A percentile compares a stretch with the other conserved stretches of the same genome.
phyloP scores from a whole-genome alignment of 2,888 invertebrate genomes.

The Eilema caniola region DNA sequence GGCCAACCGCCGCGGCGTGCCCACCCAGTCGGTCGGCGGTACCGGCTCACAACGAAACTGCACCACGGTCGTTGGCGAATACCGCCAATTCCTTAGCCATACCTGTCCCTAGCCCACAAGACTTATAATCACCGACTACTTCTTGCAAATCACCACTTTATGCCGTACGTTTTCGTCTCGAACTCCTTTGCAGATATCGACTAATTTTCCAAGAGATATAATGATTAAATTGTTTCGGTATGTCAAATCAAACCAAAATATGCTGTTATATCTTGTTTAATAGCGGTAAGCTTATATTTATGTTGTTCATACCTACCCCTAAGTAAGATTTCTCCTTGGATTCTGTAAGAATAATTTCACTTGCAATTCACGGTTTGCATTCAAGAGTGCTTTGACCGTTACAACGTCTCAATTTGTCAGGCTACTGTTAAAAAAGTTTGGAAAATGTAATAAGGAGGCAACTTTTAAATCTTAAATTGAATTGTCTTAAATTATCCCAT shows the following conservation, averaged over 20 bases:
- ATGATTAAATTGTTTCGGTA: constrained; percentile 87
- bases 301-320: constrained; percentile 71
- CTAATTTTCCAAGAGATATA: constrained; percentile 81
- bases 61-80: constrained; percentile 81
- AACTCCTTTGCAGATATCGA: constrained; percentile 41
- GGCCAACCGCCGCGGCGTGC: constrained; percentile 75
- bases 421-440: not conserved
- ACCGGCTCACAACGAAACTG: constrained; percentile 73
- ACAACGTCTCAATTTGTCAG: not conserved
- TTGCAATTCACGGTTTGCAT: constrained; percentile 31
- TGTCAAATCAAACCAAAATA: constrained; percentile 87
- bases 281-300: constrained; percentile 77
- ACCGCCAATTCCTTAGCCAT: constrained; percentile 84
- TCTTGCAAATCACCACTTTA: constrained; percentile 60
- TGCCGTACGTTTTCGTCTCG: constrained; percentile 46
- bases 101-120: constrained; percentile 68
- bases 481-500: not conserved
- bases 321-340: constrained; percentile 76
- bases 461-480: not conserved
- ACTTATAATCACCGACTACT: constrained; percentile 59
- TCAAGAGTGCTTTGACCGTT: constrained; percentile 1
- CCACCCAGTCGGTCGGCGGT: constrained; percentile 79
- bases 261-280: constrained; percentile 87
- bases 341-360: constrained; percentile 58
- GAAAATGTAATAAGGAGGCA: not conserved